Base-by-base conservation (phyloP, 2,797 vertebrate species). In the Antrozous pallidus region DNA sequence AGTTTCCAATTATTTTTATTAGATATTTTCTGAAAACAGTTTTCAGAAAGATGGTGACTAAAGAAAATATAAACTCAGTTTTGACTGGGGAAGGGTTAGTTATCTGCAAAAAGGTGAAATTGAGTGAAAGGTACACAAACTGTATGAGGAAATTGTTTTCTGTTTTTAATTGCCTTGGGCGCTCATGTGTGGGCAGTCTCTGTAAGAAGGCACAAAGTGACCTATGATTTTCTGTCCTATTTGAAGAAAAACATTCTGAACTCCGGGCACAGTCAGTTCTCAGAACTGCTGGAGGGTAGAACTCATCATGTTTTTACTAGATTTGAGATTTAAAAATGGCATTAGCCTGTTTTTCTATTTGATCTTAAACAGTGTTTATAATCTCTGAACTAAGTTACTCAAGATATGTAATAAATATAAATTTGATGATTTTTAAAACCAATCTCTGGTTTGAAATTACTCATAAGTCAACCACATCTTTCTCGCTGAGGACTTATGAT, bases 241-340 rank as follows among this genome's bases (percentile, higher is more conserved):
- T 90, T 84, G 45, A 84, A 93, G 71, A 91, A 92, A 97, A 91
- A 70, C 49, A 67, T 78, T 26, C 51, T 94, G 81, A 95, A 95
- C 49, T 45, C 33, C 85, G 77, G 86, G 45, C 51, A 78, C 28
- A 78, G 40, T 67, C 47, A 87, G 45, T 20, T 94, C 33, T 71
- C 36, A 90, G 36, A 95, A 90, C 4, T 83, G 73, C 22, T 75
- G 58, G 28, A 75, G 31, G 42, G 65, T n/a, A 82, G 16, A 82
- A 82, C 33, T 61, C 49, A 88, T 38, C 31, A 65, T 38, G 42
- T 54, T 96, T 91, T 91, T 31, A 88, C 33, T n/a, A 86, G 56
- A 36, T 20, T 92, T 88, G 88, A 67, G 85, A 38, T 54, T 65
- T 49, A 81, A 93, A 80, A 88, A 88, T 38, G 38, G 9, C 8